phyloP scores from a whole-genome alignment of 2,797 vertebrate genomes.

The Scyliorhinus canicula region DNA sequence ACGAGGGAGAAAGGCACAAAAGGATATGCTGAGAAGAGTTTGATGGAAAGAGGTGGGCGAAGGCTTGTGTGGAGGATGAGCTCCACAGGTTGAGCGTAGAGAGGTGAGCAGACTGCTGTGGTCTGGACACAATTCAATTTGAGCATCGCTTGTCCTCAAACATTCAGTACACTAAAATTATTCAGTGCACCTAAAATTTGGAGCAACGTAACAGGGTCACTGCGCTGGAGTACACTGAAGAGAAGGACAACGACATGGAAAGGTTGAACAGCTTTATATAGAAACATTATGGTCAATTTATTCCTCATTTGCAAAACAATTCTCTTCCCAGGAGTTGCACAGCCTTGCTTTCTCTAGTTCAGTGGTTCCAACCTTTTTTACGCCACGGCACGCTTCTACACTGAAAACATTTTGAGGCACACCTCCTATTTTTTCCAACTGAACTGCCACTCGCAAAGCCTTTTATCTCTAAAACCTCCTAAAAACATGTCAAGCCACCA shows the following conservation, averaged over 20 bases:
- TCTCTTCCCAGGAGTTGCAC: background rate
- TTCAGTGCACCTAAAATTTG: background rate
- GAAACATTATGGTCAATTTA: background rate
- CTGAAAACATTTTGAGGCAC: too few relatives aligned
- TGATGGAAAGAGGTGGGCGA: background rate
- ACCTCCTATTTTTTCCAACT: too few relatives aligned
- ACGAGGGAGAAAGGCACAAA: background rate
- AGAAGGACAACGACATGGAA: background rate
- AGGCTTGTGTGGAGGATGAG: background rate
- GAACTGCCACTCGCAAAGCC: too few relatives aligned
- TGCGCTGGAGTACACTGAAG: background rate
- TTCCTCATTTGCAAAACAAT: background rate
- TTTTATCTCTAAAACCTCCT: too few relatives aligned
- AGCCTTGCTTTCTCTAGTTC: background rate
- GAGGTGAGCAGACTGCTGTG: too few relatives aligned
- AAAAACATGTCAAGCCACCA: too few relatives aligned
- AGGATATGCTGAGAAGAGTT: background rate
- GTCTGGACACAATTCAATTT: background rate
- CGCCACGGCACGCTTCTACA: too few relatives aligned
- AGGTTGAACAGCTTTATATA: background rate
- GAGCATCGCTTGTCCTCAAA: background rate
- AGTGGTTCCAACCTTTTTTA: too few relatives aligned
- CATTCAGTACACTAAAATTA: too few relatives aligned
- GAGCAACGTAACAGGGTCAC: background rate
- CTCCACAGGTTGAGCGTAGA: too few relatives aligned